Evolutionary conservation across 2,797 vertebrate genomes (phyloP).

Genomic region (Acanthornis magna): DNA sequence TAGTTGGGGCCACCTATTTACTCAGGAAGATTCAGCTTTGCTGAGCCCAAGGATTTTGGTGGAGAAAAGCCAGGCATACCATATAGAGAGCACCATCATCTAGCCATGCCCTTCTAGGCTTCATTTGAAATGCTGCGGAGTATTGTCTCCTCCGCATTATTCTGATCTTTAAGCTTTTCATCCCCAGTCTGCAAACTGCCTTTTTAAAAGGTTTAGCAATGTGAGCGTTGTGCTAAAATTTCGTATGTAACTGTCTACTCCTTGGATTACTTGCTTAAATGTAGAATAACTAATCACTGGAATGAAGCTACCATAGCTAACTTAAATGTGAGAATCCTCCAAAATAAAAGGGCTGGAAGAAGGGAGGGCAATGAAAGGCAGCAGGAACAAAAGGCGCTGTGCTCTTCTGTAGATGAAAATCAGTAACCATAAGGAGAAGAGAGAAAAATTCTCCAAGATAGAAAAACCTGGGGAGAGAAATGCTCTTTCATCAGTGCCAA

Average conservation of each 20-base stretch:
- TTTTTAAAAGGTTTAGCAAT: background rate
- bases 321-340: constrained; percentile 20
- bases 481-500: constrained; percentile 50
- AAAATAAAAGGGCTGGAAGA: constrained; percentile 30
- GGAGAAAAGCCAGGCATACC: background rate
- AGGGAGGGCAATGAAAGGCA: background rate
- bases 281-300: background rate
- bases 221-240: background rate
- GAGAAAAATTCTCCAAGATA: constrained; percentile 22
- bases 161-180: background rate
- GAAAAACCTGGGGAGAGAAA: background rate
- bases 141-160: background rate
- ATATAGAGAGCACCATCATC: background rate
- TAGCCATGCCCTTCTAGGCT: background rate
- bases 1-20: background rate
- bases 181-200: background rate
- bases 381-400: background rate
- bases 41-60: background rate
- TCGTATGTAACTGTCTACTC: background rate
- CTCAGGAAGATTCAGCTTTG: background rate
- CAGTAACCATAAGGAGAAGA: background rate
- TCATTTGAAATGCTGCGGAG: background rate
- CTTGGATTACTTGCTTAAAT: background rate
- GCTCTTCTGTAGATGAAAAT: constrained; percentile 3
- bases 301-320: background rate